Evolutionary conservation across 1,140 invertebrate genomes (phyloP).

Genomic region (Calephelis virginiensis): DNA sequence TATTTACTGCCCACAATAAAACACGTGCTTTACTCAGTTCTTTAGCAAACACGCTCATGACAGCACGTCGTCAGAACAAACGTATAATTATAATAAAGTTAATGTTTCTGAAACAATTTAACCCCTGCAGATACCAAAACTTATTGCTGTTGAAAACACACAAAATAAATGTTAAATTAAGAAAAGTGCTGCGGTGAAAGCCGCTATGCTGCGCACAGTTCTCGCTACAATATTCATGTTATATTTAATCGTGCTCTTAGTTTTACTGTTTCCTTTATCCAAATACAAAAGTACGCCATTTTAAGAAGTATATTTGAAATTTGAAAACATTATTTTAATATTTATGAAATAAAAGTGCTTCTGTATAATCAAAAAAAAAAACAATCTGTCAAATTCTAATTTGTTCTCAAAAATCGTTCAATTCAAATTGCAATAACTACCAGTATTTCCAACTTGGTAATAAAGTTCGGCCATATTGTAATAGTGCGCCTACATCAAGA

Average conservation of each 20-base stretch:
- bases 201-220: slow-evolving; percentile 45
- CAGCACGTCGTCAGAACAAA: slow-evolving; percentile 24
- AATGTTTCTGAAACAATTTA: slow-evolving; percentile 17
- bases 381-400: background rate
- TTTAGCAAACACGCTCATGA: slow-evolving; percentile 32
- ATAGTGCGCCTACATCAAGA: background rate
- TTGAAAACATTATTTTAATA: background rate
- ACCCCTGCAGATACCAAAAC: slow-evolving; percentile 17
- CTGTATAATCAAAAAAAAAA: background rate
- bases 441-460: background rate
- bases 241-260: slow-evolving; percentile 61
- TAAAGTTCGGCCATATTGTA: background rate
- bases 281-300: slow-evolving; percentile 48
- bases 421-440: background rate
- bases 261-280: slow-evolving; percentile 68
- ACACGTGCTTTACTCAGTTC: slow-evolving; percentile 38
- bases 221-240: slow-evolving; percentile 64
- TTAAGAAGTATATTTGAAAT: background rate
- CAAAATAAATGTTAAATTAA: slow-evolving; percentile 9
- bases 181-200: slow-evolving; percentile 1
- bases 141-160: slow-evolving; percentile 20
- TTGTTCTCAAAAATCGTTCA: background rate
- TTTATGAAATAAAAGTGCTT: background rate
- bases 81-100: slow-evolving; percentile 4
- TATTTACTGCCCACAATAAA: slow-evolving; percentile 20